phyloP scores from a whole-genome alignment of 2,797 vertebrate species.

The Myotis findleyi region DNA sequence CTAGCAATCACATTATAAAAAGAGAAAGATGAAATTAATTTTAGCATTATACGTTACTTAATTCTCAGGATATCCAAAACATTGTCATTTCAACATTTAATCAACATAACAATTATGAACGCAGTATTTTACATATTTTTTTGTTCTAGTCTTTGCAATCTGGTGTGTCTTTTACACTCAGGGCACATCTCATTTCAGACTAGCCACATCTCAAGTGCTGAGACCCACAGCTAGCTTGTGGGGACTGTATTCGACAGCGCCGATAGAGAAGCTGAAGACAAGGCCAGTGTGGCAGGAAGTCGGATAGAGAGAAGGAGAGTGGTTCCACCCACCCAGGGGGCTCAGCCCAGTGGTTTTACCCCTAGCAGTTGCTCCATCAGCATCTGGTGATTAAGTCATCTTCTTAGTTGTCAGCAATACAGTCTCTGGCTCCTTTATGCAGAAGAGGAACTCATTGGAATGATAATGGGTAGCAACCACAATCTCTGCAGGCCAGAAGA shows the following conservation, averaged over 20 bases:
- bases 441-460: background rate
- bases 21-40: background rate
- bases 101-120: background rate
- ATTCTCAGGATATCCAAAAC: background rate
- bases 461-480: background rate
- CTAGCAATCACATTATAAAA: background rate
- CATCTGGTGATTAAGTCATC: background rate
- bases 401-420: background rate
- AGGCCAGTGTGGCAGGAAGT: background rate
- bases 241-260: background rate
- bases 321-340: background rate
- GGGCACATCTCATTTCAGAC: background rate
- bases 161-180: background rate
- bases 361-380: background rate
- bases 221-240: background rate
- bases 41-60: background rate
- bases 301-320: background rate
- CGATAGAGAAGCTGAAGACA: background rate
- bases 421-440: background rate
- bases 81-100: background rate
- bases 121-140: background rate
- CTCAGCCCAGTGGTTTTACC: background rate
- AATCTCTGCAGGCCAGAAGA: background rate
- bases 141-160: background rate
- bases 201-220: background rate